phyloP scores from a whole-genome alignment of 2,797 vertebrate genomes.

The Chelon auratus region DNA sequence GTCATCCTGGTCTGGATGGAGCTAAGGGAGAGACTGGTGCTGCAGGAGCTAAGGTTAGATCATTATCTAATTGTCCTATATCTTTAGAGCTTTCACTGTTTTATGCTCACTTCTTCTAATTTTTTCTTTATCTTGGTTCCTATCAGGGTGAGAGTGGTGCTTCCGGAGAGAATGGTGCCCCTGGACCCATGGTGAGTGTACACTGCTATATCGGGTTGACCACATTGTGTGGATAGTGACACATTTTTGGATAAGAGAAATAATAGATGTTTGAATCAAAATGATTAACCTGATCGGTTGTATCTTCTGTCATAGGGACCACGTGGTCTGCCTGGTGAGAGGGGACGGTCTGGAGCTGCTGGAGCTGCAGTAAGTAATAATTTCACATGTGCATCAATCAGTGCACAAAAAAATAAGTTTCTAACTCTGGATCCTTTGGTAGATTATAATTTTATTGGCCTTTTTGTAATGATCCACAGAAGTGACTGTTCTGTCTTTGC shows the following conservation, averaged over 20 bases:
- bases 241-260: neutral
- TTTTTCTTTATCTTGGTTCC: conserved; percentile 18
- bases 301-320: conserved; percentile 86
- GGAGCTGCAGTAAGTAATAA: conserved; percentile 92
- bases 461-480: neutral
- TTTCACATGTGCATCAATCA: neutral
- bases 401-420: too few relatives aligned
- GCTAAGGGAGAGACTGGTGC: conserved; percentile 93
- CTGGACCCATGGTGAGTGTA: conserved; percentile 93
- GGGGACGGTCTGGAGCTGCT: conserved; percentile 92
- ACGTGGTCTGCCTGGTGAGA: conserved; percentile 96
- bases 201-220: neutral
- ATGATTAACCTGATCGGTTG: neutral
- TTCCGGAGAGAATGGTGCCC: conserved; percentile 91
- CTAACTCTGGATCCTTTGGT: neutral
- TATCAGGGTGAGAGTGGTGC: conserved; percentile 92
- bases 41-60: conserved; percentile 91
- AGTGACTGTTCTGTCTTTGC: conserved; percentile 33
- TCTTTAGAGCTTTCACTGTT: neutral
- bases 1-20: conserved; percentile 94
- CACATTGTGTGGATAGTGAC: neutral
- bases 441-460: neutral
- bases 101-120: neutral
- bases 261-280: neutral
- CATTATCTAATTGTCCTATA: neutral